Evolutionary conservation across 1,140 invertebrate genomes (phyloP).

Genomic region (Drosophila kepulauana): DNA sequence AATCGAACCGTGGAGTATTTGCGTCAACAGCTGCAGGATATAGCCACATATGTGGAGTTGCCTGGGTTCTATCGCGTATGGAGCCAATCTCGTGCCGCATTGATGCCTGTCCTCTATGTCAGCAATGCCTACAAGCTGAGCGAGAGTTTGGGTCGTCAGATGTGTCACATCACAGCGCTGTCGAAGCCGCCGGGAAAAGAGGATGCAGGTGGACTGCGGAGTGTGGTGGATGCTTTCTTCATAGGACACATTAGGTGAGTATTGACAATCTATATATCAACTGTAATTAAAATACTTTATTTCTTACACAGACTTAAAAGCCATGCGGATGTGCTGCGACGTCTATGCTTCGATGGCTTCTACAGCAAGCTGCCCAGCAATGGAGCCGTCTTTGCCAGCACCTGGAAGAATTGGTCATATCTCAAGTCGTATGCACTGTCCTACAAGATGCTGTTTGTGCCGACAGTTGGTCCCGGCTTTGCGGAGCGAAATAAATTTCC

Average conservation of each 20-base stretch:
- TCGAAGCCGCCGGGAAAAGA: slow-evolving; percentile 71
- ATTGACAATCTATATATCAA: not conserved
- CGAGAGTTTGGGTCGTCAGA: slow-evolving; percentile 86
- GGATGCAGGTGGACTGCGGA: slow-evolving; percentile 84
- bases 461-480: slow-evolving; percentile 88
- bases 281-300: not conserved
- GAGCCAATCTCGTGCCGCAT: slow-evolving; percentile 74
- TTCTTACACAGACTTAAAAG: slow-evolving; percentile 69
- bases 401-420: slow-evolving; percentile 88
- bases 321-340: slow-evolving; percentile 77
- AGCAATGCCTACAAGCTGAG: slow-evolving; percentile 87
- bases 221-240: slow-evolving; percentile 87
- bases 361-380: slow-evolving; percentile 88
- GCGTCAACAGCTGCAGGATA: slow-evolving; percentile 73
- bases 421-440: slow-evolving; percentile 87
- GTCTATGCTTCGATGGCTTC: slow-evolving; percentile 88
- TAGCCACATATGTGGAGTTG: slow-evolving; percentile 66
- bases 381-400: slow-evolving; percentile 87
- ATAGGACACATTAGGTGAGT: slow-evolving; percentile 86
- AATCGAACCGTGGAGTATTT: slow-evolving; percentile 77
- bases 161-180: slow-evolving; percentile 80
- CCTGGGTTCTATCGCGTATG: slow-evolving; percentile 86
- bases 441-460: slow-evolving; percentile 87
- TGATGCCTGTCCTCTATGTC: slow-evolving; percentile 87
- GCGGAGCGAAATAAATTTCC: slow-evolving; percentile 87